Conservation (phyloP, 2,888 invertebrate genomes). For the Cynaeus angustus region DNA sequence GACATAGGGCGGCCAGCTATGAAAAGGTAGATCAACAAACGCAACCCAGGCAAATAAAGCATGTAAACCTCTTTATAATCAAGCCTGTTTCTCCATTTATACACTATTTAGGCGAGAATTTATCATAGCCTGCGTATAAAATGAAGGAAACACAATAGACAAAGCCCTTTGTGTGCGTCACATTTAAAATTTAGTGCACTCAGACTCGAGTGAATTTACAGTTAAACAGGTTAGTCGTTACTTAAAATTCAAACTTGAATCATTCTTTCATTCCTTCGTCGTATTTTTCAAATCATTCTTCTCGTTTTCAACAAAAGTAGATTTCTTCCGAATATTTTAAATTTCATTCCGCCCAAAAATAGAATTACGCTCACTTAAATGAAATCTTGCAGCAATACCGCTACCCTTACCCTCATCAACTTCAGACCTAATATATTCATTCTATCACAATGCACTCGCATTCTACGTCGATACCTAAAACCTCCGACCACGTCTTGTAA, state of each 20-base stretch:
- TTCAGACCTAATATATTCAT: constrained; percentile 44
- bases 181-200: constrained; percentile 61
- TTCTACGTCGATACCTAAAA: constrained; percentile 29
- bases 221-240: constrained; percentile 48
- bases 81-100: constrained; percentile 58
- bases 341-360: constrained; percentile 41
- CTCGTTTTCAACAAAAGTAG: constrained; percentile 40
- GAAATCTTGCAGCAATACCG: constrained; percentile 42
- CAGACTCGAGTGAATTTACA: constrained; percentile 44
- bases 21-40: constrained; percentile 58
- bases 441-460: constrained; percentile 37
- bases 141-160: constrained; percentile 61
- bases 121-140: constrained; percentile 59
- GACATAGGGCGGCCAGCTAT: constrained; percentile 50
- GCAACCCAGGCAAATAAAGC: constrained; percentile 55
- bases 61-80: constrained; percentile 58
- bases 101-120: constrained; percentile 57
- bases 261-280: constrained; percentile 36
- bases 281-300: constrained; percentile 39
- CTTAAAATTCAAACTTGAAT: constrained; percentile 46
- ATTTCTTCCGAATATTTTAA: constrained; percentile 44
- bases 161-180: constrained; percentile 59
- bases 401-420: constrained; percentile 40
- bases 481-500: constrained; percentile 5
- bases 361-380: constrained; percentile 43